Conservation (phyloP, 2,113 vertebrate species). For the Microtus oregoni region DNA sequence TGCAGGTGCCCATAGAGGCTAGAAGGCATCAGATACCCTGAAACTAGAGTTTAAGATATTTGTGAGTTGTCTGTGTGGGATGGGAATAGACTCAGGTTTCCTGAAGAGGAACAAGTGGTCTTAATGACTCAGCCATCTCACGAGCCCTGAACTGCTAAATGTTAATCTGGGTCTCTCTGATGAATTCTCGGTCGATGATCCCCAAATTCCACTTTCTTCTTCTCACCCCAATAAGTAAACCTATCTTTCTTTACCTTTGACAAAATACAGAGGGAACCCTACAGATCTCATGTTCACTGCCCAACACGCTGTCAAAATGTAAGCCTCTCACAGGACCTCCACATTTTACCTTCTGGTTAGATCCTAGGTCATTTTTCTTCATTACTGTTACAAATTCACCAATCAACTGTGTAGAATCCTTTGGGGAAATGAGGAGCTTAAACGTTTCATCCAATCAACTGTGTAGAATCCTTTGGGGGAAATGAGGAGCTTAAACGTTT, state of each 20-base stretch:
- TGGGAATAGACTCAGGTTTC: no score
- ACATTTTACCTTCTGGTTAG: neutral
- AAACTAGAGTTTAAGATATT: no score
- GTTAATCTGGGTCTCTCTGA: neutral
- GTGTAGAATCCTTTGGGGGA: constrained; percentile 4
- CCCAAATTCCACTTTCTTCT: neutral
- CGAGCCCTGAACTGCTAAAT: neutral
- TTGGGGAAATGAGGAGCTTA: neutral
- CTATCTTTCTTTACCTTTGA: neutral
- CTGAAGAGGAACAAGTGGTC: no score
- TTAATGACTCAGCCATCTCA: no score
- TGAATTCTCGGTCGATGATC: neutral
- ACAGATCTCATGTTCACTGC: neutral
- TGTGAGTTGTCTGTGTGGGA: no score
- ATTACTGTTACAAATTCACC: neutral
- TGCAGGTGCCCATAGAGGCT: no score
- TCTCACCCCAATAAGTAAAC: neutral
- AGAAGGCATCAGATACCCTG: no score
- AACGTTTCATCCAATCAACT: constrained; percentile 50
- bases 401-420: neutral
- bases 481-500: neutral
- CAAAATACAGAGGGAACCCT: neutral
- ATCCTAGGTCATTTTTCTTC: neutral
- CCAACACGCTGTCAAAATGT: no score
- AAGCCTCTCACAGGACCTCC: neutral